Conservation (phyloP, 1,140 invertebrate species). For the Drosophila prosaltans region DNA sequence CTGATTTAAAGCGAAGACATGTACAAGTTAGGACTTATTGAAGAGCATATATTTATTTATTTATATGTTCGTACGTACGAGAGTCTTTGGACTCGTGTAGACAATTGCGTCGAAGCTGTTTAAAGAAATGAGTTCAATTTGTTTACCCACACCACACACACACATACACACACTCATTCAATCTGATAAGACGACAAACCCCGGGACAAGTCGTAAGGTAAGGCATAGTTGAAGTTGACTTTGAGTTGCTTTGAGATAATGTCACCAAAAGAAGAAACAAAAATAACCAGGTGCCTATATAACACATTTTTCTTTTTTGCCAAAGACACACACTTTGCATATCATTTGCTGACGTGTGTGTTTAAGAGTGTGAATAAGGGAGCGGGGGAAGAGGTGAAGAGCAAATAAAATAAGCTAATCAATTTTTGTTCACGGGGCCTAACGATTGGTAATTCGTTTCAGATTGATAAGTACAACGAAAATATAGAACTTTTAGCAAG, state of each 20-base stretch:
- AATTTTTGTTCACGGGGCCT: background rate
- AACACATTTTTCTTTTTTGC: background rate
- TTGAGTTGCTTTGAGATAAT: slow-evolving; percentile 14
- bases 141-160: slow-evolving; percentile 54
- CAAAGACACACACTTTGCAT: slow-evolving; percentile 11
- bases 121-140: slow-evolving; percentile 81
- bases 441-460: background rate
- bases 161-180: slow-evolving; percentile 5
- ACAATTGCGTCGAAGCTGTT: slow-evolving; percentile 77
- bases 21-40: slow-evolving; percentile 69
- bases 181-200: slow-evolving; percentile 34
- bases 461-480: background rate
- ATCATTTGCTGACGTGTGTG: slow-evolving; percentile 9
- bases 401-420: background rate
- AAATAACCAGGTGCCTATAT: background rate
- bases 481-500: too few relatives aligned
- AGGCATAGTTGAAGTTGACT: background rate
- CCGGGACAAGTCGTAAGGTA: slow-evolving; percentile 2
- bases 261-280: slow-evolving; percentile 10
- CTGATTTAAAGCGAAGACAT: slow-evolving; percentile 65
- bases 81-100: slow-evolving; percentile 29
- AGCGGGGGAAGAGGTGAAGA: background rate
- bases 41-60: slow-evolving; percentile 47
- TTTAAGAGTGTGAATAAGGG: background rate
- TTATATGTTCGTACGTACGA: slow-evolving; percentile 15